phyloP scores from a whole-genome alignment of 2,113 vertebrate species.

The Hucho hucho region DNA sequence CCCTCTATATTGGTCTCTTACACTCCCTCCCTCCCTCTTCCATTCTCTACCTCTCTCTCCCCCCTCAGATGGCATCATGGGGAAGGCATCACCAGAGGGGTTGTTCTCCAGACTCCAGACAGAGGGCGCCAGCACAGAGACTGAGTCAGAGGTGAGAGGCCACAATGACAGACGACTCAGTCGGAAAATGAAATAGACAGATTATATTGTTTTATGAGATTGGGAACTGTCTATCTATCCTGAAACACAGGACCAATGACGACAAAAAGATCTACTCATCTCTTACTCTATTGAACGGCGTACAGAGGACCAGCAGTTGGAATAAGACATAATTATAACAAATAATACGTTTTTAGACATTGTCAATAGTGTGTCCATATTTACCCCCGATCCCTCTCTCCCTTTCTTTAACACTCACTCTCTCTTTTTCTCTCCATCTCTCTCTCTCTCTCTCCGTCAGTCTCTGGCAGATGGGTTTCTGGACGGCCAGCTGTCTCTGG shows the following conservation, averaged over 20 bases:
- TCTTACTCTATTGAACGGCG: not conserved
- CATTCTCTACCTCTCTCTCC: not conserved
- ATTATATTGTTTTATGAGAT: not conserved
- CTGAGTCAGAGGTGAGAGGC: constrained; percentile 86
- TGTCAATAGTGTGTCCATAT: too few species aligned
- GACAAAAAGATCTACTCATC: not conserved
- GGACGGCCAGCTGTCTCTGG: constrained; percentile 82
- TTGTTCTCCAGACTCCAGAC: constrained; percentile 85
- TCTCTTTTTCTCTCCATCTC: not conserved
- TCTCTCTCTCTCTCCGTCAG: constrained; percentile 56
- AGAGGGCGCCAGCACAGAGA: constrained; percentile 86
- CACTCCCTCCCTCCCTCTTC: not conserved
- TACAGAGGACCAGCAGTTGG: too few species aligned
- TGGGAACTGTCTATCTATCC: too few species aligned
- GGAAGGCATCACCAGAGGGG: constrained; percentile 75
- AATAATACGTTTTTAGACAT: too few species aligned
- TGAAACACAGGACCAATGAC: too few species aligned
- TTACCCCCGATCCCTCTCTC: not conserved
- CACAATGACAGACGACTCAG: not conserved
- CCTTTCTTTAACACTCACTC: constrained; percentile 6
- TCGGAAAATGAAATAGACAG: not conserved
- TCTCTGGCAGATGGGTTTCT: constrained; percentile 87
- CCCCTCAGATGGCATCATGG: constrained; percentile 79
- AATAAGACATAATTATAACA: too few species aligned
- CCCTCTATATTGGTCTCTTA: too few species aligned